Evolutionary conservation across 2,888 invertebrate genomes (phyloP), one percentile per base, ranked within the genome.

Genomic region (Ennomos erosarius): DNA sequence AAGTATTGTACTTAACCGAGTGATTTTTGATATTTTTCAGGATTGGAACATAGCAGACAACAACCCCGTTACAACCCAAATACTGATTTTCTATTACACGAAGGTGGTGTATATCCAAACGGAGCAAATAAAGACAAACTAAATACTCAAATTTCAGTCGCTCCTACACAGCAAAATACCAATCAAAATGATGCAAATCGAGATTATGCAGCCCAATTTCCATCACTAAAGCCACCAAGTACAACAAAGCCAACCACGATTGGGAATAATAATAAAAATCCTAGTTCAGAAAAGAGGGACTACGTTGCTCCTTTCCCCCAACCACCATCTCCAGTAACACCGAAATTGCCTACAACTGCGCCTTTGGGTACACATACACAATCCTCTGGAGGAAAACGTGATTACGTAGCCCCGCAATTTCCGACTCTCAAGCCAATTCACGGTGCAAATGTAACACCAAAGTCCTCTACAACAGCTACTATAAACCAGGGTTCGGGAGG

Each of bases 71-170:
- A 80, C 56, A 87, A 83, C 74, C 71, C 82, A 6, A 88, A 81
- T 64, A 79, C 78, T 6, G 91, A 92, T 61, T 92, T 92, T 60
- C 76, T 92, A 70, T 62, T 82, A 34, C 91, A 91, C 48, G 91
- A 92, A 82, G 78, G 80, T 44, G 84, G 84, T 40, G 69, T 64
- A 8, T 65, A 72, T 45, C 54, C 65, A 42, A 70, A 68, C 55
- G 73, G 67, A 16, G 71, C 78, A 38, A 86, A 86, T 72, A 78
- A 71, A 65, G 75, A 84, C 62, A 77, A 77, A 67, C 69, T 73
- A 54, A 64, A 59, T 10, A 48, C 71, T 33, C 70, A 70, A 62
- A 6, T 64, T 44, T 54, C 67, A n/a, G 47, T 57, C 52, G 13
- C 59, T 40, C 43, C 52, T 42, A 35, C 49, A 38, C 64, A 64